Percentiles rank a stretch among this genome's conserved stretches.
These are phyloP conservation scores for Cephalotes varians DNA, from an alignment of 2,888 invertebrate genomes.

Conservation along the genomic window DNA sequence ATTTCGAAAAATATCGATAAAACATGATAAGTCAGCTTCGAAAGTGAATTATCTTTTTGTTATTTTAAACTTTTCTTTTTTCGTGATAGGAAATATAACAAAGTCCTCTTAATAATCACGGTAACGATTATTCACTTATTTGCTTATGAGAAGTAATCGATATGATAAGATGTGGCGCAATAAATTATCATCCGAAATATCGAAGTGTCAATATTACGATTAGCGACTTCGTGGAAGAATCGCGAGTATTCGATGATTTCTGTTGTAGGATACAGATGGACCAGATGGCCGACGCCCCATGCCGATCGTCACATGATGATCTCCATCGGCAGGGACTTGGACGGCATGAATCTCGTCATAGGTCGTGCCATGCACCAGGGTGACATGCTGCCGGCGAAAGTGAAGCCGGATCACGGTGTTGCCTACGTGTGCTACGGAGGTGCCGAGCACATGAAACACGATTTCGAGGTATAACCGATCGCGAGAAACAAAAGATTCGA, in stretches of 20 bases:
- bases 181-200: not conserved
- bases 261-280: slow-evolving; percentile 77
- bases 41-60: not conserved
- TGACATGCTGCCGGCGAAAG: slow-evolving; percentile 90
- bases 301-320: slow-evolving; percentile 76
- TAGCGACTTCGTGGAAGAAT: not conserved
- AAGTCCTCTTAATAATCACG: not conserved
- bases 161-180: slow-evolving; percentile 4
- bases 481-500: not conserved
- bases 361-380: slow-evolving; percentile 89
- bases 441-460: slow-evolving; percentile 88
- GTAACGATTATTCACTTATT: not conserved
- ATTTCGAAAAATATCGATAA: not conserved
- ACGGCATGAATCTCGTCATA: slow-evolving; percentile 86
- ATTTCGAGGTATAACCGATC: slow-evolving; percentile 87
- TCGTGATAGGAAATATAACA: not conserved
- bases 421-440: slow-evolving; percentile 89
- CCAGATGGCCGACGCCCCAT: slow-evolving; percentile 72
- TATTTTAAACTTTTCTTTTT: not conserved
- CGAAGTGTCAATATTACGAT: not conserved
- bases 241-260: not conserved
- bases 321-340: slow-evolving; percentile 81
- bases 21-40: not conserved
- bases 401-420: slow-evolving; percentile 89
- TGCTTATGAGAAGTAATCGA: not conserved